A percentile compares a stretch with the other conserved stretches of the same genome.
phyloP scores from a whole-genome alignment of 2,797 vertebrate genomes.

The Gallirallus australis region DNA sequence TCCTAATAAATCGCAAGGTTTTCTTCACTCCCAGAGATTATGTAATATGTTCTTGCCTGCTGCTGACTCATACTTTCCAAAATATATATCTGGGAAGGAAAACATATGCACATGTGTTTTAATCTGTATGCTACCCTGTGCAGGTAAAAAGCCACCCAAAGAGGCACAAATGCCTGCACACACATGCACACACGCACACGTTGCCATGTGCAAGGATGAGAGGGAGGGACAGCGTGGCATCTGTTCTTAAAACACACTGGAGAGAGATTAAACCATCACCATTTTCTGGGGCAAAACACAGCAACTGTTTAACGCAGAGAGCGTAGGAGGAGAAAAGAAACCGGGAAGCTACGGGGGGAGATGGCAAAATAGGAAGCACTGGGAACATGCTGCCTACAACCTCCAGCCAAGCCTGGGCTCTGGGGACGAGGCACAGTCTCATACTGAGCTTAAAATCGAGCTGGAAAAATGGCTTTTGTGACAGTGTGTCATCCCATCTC shows the following conservation, averaged over 20 bases:
- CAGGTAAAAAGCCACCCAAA: rapidly evolving
- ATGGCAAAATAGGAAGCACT: not conserved
- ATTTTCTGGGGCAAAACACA: slow-evolving; percentile 36
- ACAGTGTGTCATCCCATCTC: rapidly evolving
- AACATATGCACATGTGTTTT: slow-evolving; percentile 24
- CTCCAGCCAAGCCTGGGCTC: not conserved
- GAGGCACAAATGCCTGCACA: not conserved
- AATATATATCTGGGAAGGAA: slow-evolving; percentile 24
- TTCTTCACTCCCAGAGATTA: slow-evolving; percentile 66
- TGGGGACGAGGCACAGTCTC: not conserved
- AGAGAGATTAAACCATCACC: not conserved
- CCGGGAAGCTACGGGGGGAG: not conserved
- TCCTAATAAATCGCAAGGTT: slow-evolving; percentile 24
- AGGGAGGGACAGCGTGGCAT: not conserved
- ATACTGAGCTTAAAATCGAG: not conserved
- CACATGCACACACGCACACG: rapidly evolving
- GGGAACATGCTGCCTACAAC: rapidly evolving
- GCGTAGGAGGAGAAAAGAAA: not conserved
- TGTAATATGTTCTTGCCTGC: slow-evolving; percentile 67
- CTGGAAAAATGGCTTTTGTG: not conserved
- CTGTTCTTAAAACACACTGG: not conserved
- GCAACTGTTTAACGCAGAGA: not conserved
- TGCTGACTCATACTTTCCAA: slow-evolving; percentile 69
- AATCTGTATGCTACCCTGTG: not conserved
- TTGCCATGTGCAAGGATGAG: rapidly evolving